Evolutionary conservation across 2,888 invertebrate genomes (phyloP).

Genomic region (Saturnia pavonia): DNA sequence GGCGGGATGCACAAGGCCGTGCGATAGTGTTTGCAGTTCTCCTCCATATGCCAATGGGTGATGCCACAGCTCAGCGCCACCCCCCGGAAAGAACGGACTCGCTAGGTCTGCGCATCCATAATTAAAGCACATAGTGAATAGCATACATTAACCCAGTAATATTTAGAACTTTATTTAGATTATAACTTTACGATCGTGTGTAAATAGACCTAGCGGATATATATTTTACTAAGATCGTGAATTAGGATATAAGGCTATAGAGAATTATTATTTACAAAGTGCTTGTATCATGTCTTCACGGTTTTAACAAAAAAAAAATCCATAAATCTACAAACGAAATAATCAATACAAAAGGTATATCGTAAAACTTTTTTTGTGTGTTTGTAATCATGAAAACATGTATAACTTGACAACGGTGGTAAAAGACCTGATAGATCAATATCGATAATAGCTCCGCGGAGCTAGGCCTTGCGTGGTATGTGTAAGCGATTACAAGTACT

Average conservation of each 20-base stretch:
- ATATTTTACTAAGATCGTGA: conserved; percentile 33
- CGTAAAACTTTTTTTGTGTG: not conserved
- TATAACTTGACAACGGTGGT: conserved; percentile 61
- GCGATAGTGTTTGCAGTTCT: conserved; percentile 92
- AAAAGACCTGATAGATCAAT: conserved; percentile 70
- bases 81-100: conserved; percentile 95
- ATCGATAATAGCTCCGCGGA: conserved; percentile 74
- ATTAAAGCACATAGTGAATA: conserved; percentile 26
- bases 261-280: conserved; percentile 69
- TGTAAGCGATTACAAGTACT: conserved; percentile 80
- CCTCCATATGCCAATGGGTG: conserved; percentile 90
- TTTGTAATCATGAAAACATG: conserved; percentile 67
- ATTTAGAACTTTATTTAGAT: not conserved
- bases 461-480: conserved; percentile 79
- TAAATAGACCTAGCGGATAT: not conserved
- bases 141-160: not conserved
- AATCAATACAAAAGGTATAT: conserved; percentile 1
- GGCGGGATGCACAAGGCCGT: conserved; percentile 97
- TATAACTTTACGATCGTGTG: not conserved
- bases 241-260: conserved; percentile 47
- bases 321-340: not conserved
- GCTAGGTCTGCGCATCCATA: conserved; percentile 90
- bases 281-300: conserved; percentile 67
- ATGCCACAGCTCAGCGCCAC: conserved; percentile 96
- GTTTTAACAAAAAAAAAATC: conserved; percentile 24